phyloP scores from a whole-genome alignment of 2,888 invertebrate genomes.

The Tupiocoris notatus region DNA sequence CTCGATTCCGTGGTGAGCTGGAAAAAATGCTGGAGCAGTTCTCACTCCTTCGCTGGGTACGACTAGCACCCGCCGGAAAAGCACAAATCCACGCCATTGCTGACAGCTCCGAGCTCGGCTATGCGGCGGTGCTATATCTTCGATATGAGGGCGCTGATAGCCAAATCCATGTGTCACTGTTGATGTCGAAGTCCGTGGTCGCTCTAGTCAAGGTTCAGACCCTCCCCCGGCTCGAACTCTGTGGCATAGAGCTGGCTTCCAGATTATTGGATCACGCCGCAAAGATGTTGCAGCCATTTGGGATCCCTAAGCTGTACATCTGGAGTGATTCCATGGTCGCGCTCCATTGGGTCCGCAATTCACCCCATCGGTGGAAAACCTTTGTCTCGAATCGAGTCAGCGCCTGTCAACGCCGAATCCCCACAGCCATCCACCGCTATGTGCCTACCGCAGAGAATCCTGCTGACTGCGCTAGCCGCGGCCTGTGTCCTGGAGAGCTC shows the following conservation, averaged over 20 bases:
- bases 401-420: background rate
- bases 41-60: background rate
- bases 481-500: background rate
- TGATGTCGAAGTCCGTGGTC: constrained; percentile 40
- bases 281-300: background rate
- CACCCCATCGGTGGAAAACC: constrained; percentile 18
- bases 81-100: constrained; percentile 39
- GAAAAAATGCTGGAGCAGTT: background rate
- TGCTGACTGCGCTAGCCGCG: constrained; percentile 17
- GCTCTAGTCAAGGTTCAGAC: constrained; percentile 44
- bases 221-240: constrained; percentile 46
- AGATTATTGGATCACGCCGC: constrained; percentile 11
- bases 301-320: background rate
- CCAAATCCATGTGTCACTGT: background rate
- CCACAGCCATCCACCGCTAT: background rate
- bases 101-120: constrained; percentile 39
- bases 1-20: background rate
- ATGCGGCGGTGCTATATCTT: too few relatives aligned
- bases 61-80: background rate
- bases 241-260: constrained; percentile 25
- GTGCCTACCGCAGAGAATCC: constrained; percentile 19
- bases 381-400: constrained; percentile 23
- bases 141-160: background rate
- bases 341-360: background rate
- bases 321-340: constrained; percentile 18